Evolutionary conservation across 2,888 invertebrate genomes (phyloP).

Genomic region (Sclerodermus sp.): DNA sequence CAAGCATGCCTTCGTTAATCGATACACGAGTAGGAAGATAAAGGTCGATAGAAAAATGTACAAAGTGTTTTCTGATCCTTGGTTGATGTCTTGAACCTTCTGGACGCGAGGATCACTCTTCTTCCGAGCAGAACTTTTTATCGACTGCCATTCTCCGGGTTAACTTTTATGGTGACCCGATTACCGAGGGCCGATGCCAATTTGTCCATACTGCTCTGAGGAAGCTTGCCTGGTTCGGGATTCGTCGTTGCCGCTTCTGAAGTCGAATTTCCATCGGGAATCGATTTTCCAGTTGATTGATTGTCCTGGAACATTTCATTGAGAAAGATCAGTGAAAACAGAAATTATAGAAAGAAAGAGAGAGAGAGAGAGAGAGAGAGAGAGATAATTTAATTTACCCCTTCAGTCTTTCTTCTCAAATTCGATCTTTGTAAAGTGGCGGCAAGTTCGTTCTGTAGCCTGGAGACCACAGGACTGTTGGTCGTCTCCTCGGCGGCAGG

Average conservation of each 20-base stretch:
- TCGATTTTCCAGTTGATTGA: constrained; percentile 27
- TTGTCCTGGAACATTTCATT: constrained; percentile 39
- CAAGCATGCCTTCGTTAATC: too few relatives aligned
- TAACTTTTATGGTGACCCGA: constrained; percentile 55
- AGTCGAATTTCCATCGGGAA: constrained; percentile 18
- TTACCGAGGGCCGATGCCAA: constrained; percentile 48
- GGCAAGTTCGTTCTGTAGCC: constrained; percentile 73
- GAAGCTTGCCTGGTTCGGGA: constrained; percentile 26
- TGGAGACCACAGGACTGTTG: constrained; percentile 64
- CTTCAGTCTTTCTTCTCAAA: constrained; percentile 71
- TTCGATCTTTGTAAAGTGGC: constrained; percentile 78
- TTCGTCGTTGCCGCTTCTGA: constrained; percentile 32
- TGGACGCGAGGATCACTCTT: too few relatives aligned
- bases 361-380: too few relatives aligned
- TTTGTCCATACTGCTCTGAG: constrained; percentile 47
- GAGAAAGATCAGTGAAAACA: too few relatives aligned
- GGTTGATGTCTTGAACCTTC: too few relatives aligned
- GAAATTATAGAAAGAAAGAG: too few relatives aligned
- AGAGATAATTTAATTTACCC: too few relatives aligned
- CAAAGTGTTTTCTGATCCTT: too few relatives aligned
- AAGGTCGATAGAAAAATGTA: too few relatives aligned
- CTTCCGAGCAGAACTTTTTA: constrained; percentile 38
- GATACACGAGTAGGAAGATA: too few relatives aligned
- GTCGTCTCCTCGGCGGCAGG: constrained; percentile 52
- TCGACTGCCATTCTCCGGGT: constrained; percentile 50